Evolutionary conservation across 2,797 vertebrate species (phyloP).

Genomic region (Eulemur rubriventer): DNA sequence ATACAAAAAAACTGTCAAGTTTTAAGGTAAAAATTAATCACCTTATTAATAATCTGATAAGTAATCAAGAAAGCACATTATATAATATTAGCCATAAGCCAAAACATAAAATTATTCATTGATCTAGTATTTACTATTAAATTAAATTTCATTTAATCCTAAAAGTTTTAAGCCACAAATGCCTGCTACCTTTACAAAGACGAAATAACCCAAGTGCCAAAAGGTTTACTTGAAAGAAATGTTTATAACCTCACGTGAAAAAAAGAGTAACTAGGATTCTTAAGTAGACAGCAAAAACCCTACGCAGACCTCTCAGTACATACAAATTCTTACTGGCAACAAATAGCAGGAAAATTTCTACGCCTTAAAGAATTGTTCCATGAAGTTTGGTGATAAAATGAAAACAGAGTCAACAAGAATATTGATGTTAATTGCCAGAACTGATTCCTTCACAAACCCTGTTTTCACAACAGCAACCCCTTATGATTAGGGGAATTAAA

Average conservation of each 20-base stretch:
- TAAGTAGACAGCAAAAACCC: conserved; percentile 45
- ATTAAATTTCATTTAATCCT: conserved; percentile 48
- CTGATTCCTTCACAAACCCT: conserved; percentile 73
- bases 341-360: conserved; percentile 46
- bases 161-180: conserved; percentile 47
- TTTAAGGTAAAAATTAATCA: conserved; percentile 40
- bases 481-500: conserved; percentile 65
- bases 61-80: conserved; percentile 36
- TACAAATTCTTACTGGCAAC: conserved; percentile 43
- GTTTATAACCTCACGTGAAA: conserved; percentile 36
- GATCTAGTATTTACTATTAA: conserved; percentile 29
- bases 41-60: background rate
- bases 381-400: conserved; percentile 54
- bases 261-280: conserved; percentile 45
- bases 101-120: conserved; percentile 29
- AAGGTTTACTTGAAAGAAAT: conserved; percentile 49
- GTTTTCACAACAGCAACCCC: conserved; percentile 74
- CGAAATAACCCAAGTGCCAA: conserved; percentile 40
- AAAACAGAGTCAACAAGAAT: conserved; percentile 58
- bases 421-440: conserved; percentile 62
- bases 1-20: background rate
- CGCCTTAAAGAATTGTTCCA: conserved; percentile 27
- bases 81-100: conserved; percentile 22
- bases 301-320: conserved; percentile 27
- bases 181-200: conserved; percentile 55